Evolutionary conservation across 2,888 invertebrate species (phyloP).

Genomic region (Epistrophe eligans): DNA sequence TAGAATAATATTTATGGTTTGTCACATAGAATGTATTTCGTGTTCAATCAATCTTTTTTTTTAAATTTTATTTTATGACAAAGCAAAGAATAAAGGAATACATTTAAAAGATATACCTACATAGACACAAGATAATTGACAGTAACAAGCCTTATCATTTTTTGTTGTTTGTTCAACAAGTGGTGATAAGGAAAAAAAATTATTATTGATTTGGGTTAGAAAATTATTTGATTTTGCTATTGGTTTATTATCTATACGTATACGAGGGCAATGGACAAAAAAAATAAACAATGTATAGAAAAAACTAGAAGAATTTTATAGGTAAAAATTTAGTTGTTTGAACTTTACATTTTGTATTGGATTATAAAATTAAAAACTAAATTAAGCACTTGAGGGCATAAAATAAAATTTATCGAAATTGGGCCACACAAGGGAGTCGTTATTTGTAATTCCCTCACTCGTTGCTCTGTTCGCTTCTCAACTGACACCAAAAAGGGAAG

Average conservation of each 20-base stretch:
- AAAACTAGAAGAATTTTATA: constrained; percentile 2
- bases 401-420: too few species aligned
- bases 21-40: not conserved
- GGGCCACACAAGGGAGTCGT: too few species aligned
- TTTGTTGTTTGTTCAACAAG: constrained; percentile 56
- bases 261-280: constrained; percentile 27
- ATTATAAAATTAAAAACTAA: not conserved
- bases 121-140: constrained; percentile 6
- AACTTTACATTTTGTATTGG: not conserved
- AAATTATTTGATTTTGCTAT: constrained; percentile 52
- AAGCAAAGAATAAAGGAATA: constrained; percentile 3
- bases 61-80: not conserved
- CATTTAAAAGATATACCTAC: not conserved
- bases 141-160: constrained; percentile 62
- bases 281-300: constrained; percentile 4
- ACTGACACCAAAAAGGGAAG: too few species aligned
- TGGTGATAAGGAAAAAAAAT: constrained; percentile 49
- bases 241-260: constrained; percentile 1
- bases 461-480: too few species aligned
- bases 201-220: constrained; percentile 65
- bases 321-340: not conserved
- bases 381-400: too few species aligned
- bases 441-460: too few species aligned
- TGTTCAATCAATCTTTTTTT: not conserved
- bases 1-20: not conserved